A percentile compares a stretch with the other conserved stretches of the same genome.
Evolutionary conservation across 2,888 invertebrate species (phyloP).

Genomic region (Bombylius major): DNA sequence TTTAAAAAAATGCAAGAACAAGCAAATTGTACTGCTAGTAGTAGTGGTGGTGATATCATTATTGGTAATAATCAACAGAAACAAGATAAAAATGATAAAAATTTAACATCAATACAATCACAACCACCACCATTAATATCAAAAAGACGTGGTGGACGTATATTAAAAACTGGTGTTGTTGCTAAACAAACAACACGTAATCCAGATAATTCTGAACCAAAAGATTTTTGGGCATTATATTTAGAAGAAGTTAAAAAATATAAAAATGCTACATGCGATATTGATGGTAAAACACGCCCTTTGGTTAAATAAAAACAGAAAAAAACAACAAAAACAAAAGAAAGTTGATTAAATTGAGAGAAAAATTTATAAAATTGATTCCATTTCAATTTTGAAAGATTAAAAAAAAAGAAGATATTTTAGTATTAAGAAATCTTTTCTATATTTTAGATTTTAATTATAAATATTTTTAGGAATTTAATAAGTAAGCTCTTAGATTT

Average conservation of each 20-base stretch:
- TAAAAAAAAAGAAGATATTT: too few relatives aligned
- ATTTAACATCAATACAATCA: constrained; percentile 7
- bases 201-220: constrained; percentile 42
- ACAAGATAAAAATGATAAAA: background rate
- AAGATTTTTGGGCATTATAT: constrained; percentile 87
- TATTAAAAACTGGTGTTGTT: constrained; percentile 80
- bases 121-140: constrained; percentile 49
- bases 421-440: too few relatives aligned
- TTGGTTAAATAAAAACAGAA: constrained; percentile 60
- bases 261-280: constrained; percentile 83
- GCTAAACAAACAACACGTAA: constrained; percentile 64
- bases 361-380: background rate
- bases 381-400: constrained; percentile 5
- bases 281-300: constrained; percentile 80
- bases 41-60: constrained; percentile 18
- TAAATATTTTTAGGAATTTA: too few relatives aligned
- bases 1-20: constrained; percentile 78
- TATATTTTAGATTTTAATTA: too few relatives aligned
- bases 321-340: too few relatives aligned
- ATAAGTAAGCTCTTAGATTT: too few relatives aligned
- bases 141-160: constrained; percentile 73
- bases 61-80: background rate
- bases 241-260: constrained; percentile 90
- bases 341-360: too few relatives aligned
- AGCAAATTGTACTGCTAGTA: constrained; percentile 20